Evolutionary conservation across 2,888 invertebrate species (phyloP), one percentile per base, ranked within the genome.

Genomic region (Carabus problematicus): DNA sequence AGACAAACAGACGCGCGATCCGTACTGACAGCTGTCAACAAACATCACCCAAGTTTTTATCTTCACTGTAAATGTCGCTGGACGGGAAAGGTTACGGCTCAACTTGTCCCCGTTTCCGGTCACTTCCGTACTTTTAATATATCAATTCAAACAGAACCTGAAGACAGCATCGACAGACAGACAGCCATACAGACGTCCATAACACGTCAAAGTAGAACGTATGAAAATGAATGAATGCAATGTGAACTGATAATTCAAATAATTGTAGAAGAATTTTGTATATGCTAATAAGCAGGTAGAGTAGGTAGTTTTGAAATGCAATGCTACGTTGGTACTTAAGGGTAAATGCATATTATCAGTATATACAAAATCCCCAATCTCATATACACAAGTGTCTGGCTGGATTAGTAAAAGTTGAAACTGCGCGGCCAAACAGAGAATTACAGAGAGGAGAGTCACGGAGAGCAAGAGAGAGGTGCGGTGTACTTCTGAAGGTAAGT

Each of bases 31-130:
- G 12, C 42, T 58, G 58, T 52, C 52, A 52, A 58, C 58, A 58
- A 58, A 58, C 58, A 58, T 54, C n/a, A 42, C 12, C 41, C 16
- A 58, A 41, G 43, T 11, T 58, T 58, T 58, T 58, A 58, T 58
- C 58, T 58, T 40, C n/a, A 29, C 29, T 29, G 29, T 29, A 29
- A 29, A 29, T 29, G 29, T 29, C 29, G 45, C 8, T 16, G 42
- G 43, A 42, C 42, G 45, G 11, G 6, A 29, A 29, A 29, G 29
- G 29, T 29, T 29, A 29, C 29, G 6, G 29, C 29, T 29, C 6
- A 29, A 29, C 29, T 29, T 29, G 29, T 29, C 29, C 6, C n/a
- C n/a, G n/a, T 3, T 29, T 6, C 58, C 18, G 39, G 56, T 14
- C 56, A 56, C 56, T 56, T 56, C 14, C 14, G n/a, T 12, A 39